These are phyloP conservation scores for Ryuthela nishihirai DNA, from an alignment of 2,888 invertebrate species.

Conservation along the genomic window DNA sequence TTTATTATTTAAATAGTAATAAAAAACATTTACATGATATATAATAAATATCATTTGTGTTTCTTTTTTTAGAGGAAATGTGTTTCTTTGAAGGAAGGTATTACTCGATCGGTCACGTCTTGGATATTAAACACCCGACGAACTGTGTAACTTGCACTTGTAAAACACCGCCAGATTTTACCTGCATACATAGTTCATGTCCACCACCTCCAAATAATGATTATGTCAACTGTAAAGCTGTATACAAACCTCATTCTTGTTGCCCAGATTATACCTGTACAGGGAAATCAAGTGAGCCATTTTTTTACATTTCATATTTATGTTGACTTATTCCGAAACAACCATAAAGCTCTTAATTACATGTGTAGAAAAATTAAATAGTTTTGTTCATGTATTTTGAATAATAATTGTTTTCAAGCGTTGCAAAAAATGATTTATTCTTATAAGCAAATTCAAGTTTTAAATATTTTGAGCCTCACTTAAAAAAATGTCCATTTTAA, in stretches of 20 bases:
- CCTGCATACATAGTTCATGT: conserved; percentile 40
- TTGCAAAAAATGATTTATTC: too few species aligned
- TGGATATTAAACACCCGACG: conserved; percentile 35
- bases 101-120: conserved; percentile 29
- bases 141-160: conserved; percentile 41
- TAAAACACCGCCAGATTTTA: conserved; percentile 38
- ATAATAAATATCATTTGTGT: neutral
- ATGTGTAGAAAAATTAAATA: too few species aligned
- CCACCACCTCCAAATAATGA: conserved; percentile 37
- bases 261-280: conserved; percentile 36
- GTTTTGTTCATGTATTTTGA: too few species aligned
- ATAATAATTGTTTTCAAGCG: too few species aligned
- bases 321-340: neutral
- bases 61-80: conserved; percentile 23
- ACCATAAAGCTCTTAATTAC: neutral
- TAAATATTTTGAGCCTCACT: too few species aligned
- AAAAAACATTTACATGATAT: neutral
- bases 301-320: neutral
- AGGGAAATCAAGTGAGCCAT: conserved; percentile 19
- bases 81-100: conserved; percentile 33
- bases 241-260: conserved; percentile 31
- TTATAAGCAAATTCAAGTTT: too few species aligned
- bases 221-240: conserved; percentile 29
- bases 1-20: too few species aligned
- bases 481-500: too few species aligned